These are phyloP conservation scores for Theonella swinhoei DNA, from an alignment of 37 sponge, comb jelly and placozoan species.

Conservation along the genomic window DNA sequence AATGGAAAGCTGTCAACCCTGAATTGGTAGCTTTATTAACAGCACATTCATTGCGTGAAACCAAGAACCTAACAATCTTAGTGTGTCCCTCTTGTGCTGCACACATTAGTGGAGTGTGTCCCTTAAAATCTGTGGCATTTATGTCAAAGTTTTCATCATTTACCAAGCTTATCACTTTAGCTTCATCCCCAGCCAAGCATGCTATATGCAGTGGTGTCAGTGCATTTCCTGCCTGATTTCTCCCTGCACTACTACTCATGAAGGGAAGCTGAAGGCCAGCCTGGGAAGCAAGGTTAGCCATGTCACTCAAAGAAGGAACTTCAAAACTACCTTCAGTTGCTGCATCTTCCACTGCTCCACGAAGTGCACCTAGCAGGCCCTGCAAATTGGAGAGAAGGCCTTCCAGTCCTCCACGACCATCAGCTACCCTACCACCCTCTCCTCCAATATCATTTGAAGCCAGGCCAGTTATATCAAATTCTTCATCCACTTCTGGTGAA, in stretches of 20 bases:
- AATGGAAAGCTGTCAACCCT: slow-evolving; percentile 8
- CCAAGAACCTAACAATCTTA: slow-evolving; percentile 37
- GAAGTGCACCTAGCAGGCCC: background rate
- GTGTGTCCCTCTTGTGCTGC: slow-evolving; percentile 33
- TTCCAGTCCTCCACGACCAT: background rate
- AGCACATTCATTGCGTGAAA: slow-evolving; percentile 43
- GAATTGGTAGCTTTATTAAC: slow-evolving; percentile 10
- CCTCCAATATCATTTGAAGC: background rate
- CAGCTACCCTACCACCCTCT: background rate
- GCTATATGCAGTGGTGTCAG: background rate
- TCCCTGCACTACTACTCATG: background rate
- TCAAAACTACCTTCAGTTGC: background rate
- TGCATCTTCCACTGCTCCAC: background rate
- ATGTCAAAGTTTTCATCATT: slow-evolving; percentile 2
- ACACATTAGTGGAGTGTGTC: slow-evolving; percentile 26
- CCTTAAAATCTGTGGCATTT: background rate
- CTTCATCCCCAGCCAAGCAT: background rate
- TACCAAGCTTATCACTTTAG: background rate
- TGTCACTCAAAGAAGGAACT: background rate
- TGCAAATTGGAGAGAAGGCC: background rate
- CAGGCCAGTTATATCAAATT: background rate
- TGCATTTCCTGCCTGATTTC: background rate
- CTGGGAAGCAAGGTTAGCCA: background rate
- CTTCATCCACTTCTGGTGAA: background rate
- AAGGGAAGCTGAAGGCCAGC: background rate